Evolutionary conservation across 2,797 vertebrate genomes (phyloP), one percentile per base, ranked within the genome.

Genomic region (Trachurus trachurus): DNA sequence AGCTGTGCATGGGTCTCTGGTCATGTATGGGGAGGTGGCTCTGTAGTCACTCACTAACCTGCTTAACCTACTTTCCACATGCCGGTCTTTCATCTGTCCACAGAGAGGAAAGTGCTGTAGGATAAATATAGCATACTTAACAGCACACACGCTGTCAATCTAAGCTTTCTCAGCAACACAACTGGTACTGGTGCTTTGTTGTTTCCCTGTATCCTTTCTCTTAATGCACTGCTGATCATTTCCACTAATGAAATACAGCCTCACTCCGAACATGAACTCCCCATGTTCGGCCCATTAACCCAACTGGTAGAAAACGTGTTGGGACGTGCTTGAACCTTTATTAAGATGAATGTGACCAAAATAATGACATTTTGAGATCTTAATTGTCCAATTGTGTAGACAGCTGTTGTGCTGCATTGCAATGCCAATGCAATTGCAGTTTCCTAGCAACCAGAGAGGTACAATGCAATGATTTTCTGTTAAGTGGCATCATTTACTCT

Each of bases 401-500:
- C 94, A 95, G 93, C 92, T 94, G 94, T 94, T 95, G 85, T 92
- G 89, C 88, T 93, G 93, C 89, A 92, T 92, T 88, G 93, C 90
- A 92, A 94, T 93, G 91, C 88, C 90, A 92, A 90, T 93, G 92
- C 90, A 93, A 92, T 90, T 93, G 90, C 94, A 89, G 95, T 96
- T 95, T 94, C 95, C 94, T 96, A 96, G 95, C 95, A 96, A 96
- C 95, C 87, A 47, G 79, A 80, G 84, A 86, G 86, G 92, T 90
- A 93, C 89, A 94, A 91, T 92, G 84, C 89, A 92, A 91, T 89
- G 89, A 86, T 92, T 93, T 94, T 92, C 89, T 87, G 82, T 87
- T 89, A 93, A 94, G 92, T 92, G 86, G 81, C 85, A 85, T 85
- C 78, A 76, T 91, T 90, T 90, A 61, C 84, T 86, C 80, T 72